Evolutionary conservation across 2,113 vertebrate species (phyloP).

Genomic region (Ornithorhynchus anatinus): DNA sequence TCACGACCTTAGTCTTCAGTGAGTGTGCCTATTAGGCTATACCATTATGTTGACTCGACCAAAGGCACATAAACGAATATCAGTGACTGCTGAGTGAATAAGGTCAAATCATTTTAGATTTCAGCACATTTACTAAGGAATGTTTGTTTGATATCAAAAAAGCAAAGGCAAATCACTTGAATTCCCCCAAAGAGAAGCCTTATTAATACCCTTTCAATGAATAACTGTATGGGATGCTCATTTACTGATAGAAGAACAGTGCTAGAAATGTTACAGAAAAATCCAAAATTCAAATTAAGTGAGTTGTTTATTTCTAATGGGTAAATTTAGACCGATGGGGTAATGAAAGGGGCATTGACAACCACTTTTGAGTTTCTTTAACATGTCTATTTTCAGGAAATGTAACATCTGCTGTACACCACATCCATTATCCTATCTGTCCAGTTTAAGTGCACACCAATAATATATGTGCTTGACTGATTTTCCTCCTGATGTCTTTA

Average conservation of each 20-base stretch:
- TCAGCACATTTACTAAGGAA: no score
- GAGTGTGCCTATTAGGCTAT: no score
- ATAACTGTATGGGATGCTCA: no score
- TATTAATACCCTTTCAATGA: no score
- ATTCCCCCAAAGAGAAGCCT: no score
- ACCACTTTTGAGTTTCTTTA: conserved; percentile 70
- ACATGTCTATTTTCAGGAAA: conserved; percentile 89
- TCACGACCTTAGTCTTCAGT: no score
- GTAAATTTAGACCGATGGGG: conserved; percentile 67
- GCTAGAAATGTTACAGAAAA: conserved; percentile 42
- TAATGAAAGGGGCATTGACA: conserved; percentile 85
- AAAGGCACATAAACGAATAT: no score
- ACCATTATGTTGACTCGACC: no score
- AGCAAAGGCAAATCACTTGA: no score
- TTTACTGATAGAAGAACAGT: background rate
- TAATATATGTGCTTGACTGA: conserved; percentile 67
- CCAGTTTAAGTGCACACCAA: conserved; percentile 62
- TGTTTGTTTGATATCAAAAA: no score
- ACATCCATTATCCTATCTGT: conserved; percentile 69
- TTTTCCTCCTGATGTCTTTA: conserved; percentile 80
- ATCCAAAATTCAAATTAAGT: conserved; percentile 60
- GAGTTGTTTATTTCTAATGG: conserved; percentile 61
- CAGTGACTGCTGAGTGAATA: no score
- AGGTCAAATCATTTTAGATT: no score
- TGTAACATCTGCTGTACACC: conserved; percentile 83